Base-by-base conservation (phyloP, 2,888 invertebrate species). In the Clusia tigrina region DNA sequence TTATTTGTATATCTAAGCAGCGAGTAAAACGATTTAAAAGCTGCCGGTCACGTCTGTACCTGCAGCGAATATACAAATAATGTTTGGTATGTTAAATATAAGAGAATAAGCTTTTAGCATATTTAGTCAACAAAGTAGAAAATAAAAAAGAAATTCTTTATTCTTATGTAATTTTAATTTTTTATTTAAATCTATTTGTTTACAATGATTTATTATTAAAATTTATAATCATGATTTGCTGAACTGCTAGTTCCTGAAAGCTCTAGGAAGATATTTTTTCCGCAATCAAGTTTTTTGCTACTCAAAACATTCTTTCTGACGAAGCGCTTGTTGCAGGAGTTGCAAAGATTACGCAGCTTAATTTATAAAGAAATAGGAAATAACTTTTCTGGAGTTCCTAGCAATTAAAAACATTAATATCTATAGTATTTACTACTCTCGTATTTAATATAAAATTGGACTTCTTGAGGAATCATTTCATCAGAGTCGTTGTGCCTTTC, bases 291-390 rank as follows among this genome's bases (percentile, higher is more conserved):
- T 52, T 51, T 58, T 46, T 58, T 17, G 62, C 52, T 18, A n/a
- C 37, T 17, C 38, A 62, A 58, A 62, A 58, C 15, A 42, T 38
- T 23, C 62, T 62, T 25, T 62, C 58, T 17, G 58, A 58, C 20
- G 51, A 20, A 24, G 62, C 37, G 51, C 58, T 62, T 23, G 42
- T 62, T 1, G 58, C 58, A 37, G 62, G 62, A 23, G 37, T 37
- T 3, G 55, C 18, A 17, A 62, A 62, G 18, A 61, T 62, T 25
- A 54, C 51, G 51, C 62, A 62, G 22, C 62, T 62, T 22, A 52
- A 9, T 52, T 52, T 52, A 32, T 48, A 51, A 18, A 59, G 25
- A 3, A 59, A 25, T 10, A 57, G 62, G 51, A 62, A 62, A 17
- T 62, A n/a, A 9, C 1, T 12, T 62, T 62, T 60, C 20, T 60